These are phyloP conservation scores for Gasterosteus aculeatus DNA, from an alignment of 2,113 vertebrate genomes.

Conservation along the genomic window DNA sequence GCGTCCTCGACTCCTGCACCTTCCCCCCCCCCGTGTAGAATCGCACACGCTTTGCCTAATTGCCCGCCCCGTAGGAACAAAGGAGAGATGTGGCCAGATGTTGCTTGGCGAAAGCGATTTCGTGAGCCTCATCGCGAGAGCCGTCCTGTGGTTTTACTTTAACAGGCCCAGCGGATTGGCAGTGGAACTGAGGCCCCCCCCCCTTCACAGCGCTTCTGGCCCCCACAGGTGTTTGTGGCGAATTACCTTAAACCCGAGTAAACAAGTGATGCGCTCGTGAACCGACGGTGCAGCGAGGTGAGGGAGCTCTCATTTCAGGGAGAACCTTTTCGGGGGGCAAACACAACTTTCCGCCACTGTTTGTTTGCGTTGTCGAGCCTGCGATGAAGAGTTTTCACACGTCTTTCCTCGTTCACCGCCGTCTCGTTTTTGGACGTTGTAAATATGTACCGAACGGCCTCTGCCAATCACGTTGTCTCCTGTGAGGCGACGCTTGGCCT, in stretches of 20 bases:
- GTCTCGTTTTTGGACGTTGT: constrained; percentile 62
- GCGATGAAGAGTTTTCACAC: constrained; percentile 27
- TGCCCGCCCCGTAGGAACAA: constrained; percentile 56
- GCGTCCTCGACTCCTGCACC: constrained; percentile 18
- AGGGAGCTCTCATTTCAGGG: constrained; percentile 30
- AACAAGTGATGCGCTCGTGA: constrained; percentile 65
- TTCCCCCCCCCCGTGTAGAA: neutral
- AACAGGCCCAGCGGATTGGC: constrained; percentile 74
- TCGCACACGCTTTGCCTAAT: neutral
- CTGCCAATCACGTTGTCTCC: constrained; percentile 64
- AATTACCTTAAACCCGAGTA: constrained; percentile 55
- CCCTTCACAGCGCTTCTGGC: constrained; percentile 56
- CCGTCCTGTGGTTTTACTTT: constrained; percentile 73
- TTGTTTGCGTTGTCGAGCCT: constrained; percentile 7
- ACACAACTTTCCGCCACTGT: neutral
- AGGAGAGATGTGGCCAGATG: constrained; percentile 65
- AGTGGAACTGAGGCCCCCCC: constrained; percentile 56
- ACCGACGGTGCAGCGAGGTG: constrained; percentile 30
- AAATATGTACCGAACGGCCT: constrained; percentile 74
- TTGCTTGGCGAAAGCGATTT: constrained; percentile 56
- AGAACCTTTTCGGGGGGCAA: neutral
- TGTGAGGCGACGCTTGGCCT: constrained; percentile 62
- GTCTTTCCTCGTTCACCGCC: constrained; percentile 14
- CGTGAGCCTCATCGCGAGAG: constrained; percentile 61
- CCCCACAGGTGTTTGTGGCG: constrained; percentile 65